A percentile compares a stretch with the other conserved stretches of the same genome.
Evolutionary conservation across 2,888 invertebrate genomes (phyloP).

Genomic region (Syrista parreyssii): DNA sequence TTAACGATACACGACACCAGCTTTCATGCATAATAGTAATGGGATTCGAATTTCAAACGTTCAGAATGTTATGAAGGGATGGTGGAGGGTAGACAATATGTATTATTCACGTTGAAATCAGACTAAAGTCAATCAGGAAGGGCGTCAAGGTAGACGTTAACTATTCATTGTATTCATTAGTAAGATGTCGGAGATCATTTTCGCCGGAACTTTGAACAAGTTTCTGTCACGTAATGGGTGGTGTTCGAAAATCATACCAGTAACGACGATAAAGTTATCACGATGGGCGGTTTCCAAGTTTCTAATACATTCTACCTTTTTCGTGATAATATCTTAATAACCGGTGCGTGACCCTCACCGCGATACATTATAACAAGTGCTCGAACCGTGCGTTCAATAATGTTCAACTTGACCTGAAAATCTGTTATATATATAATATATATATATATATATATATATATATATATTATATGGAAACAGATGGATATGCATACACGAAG

Average conservation of each 20-base stretch:
- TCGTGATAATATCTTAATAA: neutral
- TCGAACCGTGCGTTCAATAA: conserved; percentile 20
- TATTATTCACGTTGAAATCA: conserved; percentile 33
- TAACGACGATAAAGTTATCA: neutral
- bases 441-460: no score
- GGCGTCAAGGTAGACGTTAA: conserved; percentile 24
- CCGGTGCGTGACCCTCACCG: neutral
- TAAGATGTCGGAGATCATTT: conserved; percentile 6
- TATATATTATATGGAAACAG: no score
- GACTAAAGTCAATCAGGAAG: conserved; percentile 27
- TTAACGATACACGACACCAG: neutral
- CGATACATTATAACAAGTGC: neutral
- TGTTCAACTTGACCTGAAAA: conserved; percentile 28
- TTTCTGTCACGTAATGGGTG: neutral
- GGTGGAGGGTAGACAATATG: neutral
- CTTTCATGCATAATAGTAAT: neutral
- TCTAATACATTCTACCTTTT: neutral
- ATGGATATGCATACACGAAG: no score
- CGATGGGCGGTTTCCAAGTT: neutral
- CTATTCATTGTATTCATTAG: conserved; percentile 34
- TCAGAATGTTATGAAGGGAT: neutral
- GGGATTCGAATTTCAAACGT: neutral
- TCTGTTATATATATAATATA: no score
- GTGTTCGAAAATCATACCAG: neutral
- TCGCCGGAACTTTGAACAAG: neutral